These are phyloP conservation scores for Rhamnusium bicolor DNA, from an alignment of 2,888 invertebrate species.

Conservation along the genomic window DNA sequence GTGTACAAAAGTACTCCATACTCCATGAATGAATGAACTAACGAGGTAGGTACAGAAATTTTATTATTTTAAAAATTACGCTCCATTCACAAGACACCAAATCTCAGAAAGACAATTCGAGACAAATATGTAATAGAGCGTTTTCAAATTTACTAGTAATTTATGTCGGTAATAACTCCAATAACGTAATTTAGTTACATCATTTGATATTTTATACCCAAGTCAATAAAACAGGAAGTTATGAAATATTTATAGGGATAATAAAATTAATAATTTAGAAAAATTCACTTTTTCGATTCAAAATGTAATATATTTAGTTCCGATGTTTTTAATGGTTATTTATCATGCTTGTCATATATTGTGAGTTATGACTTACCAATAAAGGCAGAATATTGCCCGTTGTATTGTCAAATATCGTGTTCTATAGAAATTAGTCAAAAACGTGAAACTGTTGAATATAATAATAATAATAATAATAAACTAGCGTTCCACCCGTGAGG, in stretches of 20 bases:
- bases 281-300: background rate
- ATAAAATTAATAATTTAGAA: conserved; percentile 8
- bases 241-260: background rate
- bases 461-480: no score
- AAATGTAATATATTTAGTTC: background rate
- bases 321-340: background rate
- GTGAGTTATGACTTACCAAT: background rate
- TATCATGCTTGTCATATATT: background rate
- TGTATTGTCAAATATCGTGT: conserved; percentile 1
- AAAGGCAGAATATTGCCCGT: background rate
- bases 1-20: no score
- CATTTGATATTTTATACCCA: background rate
- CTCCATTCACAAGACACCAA: no score
- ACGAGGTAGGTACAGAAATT: no score
- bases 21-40: no score
- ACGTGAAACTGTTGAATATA: background rate
- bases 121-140: no score
- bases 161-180: background rate
- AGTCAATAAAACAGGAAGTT: background rate
- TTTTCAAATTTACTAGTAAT: background rate
- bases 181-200: background rate
- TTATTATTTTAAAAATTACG: no score
- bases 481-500: no score
- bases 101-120: no score
- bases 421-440: conserved; percentile 3